Conservation (phyloP, 2,797 vertebrate genomes). For the Eospalax fontanierii region DNA sequence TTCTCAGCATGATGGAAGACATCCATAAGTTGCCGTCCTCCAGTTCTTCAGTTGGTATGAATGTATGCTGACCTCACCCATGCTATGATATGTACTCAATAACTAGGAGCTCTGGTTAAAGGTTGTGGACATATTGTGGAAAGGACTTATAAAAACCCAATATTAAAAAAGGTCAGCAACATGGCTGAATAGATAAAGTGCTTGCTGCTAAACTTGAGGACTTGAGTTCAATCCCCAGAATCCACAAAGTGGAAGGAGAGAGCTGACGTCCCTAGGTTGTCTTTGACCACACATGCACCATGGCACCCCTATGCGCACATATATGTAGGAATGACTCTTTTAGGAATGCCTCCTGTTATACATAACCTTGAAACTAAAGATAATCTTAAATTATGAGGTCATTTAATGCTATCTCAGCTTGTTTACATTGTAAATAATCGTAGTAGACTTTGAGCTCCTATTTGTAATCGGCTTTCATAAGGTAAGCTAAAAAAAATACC, state of each 20-base stretch:
- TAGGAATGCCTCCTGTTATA: too few species aligned
- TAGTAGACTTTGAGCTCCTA: too few species aligned
- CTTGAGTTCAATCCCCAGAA: background rate
- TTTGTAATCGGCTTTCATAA: too few species aligned
- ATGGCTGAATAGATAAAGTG: background rate
- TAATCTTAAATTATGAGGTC: too few species aligned
- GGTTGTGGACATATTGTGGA: background rate
- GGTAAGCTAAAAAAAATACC: too few species aligned
- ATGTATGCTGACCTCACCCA: background rate
- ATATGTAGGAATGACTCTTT: too few species aligned
- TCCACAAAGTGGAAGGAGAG: background rate
- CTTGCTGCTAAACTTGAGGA: background rate
- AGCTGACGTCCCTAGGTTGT: too few species aligned
- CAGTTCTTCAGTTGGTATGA: background rate
- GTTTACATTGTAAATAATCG: too few species aligned
- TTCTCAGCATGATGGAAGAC: background rate
- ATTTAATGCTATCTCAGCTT: too few species aligned
- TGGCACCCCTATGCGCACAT: too few species aligned
- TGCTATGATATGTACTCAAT: background rate
- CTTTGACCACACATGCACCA: background rate
- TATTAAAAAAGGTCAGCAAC: background rate
- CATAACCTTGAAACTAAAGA: too few species aligned
- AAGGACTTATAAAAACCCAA: conserved; percentile 3
- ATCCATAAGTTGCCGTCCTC: background rate
- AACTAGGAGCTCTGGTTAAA: background rate